Base-by-base conservation (phyloP, 2,113 vertebrate species). In the Crocuta crocuta region DNA sequence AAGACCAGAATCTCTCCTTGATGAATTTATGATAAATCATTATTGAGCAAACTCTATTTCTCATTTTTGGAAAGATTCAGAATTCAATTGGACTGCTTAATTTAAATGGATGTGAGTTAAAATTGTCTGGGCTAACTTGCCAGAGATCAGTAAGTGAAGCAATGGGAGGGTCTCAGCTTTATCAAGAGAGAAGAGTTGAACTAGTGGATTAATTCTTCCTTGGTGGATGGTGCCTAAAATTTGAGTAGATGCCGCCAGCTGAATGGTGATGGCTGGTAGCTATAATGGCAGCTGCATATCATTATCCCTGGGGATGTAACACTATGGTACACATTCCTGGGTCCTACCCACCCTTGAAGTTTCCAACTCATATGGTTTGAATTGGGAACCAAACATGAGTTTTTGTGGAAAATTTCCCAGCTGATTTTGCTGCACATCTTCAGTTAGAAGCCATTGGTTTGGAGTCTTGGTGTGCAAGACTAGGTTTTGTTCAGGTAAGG, bases 291-390 rank as follows among this genome's bases (percentile, higher is more conserved):
- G 23, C 33, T 48, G 17, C 35, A 24, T 31, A 33, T 63, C 58
- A 58, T 0, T 50, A 33, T 73, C 45, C 87, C 70, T 91, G 61
- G n/a, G 19, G 24, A 35, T 26, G 63, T 78, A 86, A 28, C 4
- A 24, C 70, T 93, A 43, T 73, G 48, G 58, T 53, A 35, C 8
- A 73, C 16, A 35, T 92, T 96, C 15, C 31, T 93, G 23, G 19
- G n/a, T 33, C 23, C 28, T 39, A 71, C 19, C 6, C 8, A 74
- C 7, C 21, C 28, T 80, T 66, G 39, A 26, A 68, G 35, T 94
- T 87, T 78, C 86, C 86, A 43, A 94, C 74, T 81, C 68, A 95
- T 11, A 79, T 83, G n/a, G 33, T 78, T 93, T 58, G 48, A 90
- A 76, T 12, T 45, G 81, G 33, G 17, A 93, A 79, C 48, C 21